Evolutionary conservation across 2,888 invertebrate species (phyloP).

Genomic region (Drosophila mimetica): DNA sequence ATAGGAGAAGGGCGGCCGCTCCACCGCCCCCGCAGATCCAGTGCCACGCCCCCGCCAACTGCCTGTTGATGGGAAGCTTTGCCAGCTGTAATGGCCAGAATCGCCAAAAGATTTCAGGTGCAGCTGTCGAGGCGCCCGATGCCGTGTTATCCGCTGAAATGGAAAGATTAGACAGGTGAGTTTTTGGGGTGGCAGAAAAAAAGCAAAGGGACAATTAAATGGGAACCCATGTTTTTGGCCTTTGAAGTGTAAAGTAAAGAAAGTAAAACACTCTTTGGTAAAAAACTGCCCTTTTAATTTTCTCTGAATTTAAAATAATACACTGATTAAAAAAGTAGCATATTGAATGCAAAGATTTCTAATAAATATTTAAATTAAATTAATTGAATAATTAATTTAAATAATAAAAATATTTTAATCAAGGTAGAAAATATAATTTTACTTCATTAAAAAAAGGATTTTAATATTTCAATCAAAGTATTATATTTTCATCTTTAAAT

Average conservation of each 20-base stretch:
- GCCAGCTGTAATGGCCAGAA: slow-evolving; percentile 47
- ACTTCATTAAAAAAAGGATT: too few relatives aligned
- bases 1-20: neutral
- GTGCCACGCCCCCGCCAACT: slow-evolving; percentile 60
- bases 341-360: too few relatives aligned
- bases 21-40: slow-evolving; percentile 22
- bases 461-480: too few relatives aligned
- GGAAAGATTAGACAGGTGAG: slow-evolving; percentile 11
- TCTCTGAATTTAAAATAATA: too few relatives aligned
- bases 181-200: neutral
- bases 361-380: too few relatives aligned
- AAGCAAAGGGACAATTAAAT: neutral
- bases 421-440: too few relatives aligned
- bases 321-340: too few relatives aligned
- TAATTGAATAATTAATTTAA: too few relatives aligned
- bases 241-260: slow-evolving; percentile 12
- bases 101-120: slow-evolving; percentile 65
- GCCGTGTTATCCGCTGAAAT: slow-evolving; percentile 59
- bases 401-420: too few relatives aligned
- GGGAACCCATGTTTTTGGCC: neutral
- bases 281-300: too few relatives aligned
- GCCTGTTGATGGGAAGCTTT: slow-evolving; percentile 65
- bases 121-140: slow-evolving; percentile 62
- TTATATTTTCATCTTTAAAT: too few relatives aligned
- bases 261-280: neutral